Evolutionary conservation across 2,888 invertebrate species (phyloP).

Genomic region (Lasioglossum vierecki): DNA sequence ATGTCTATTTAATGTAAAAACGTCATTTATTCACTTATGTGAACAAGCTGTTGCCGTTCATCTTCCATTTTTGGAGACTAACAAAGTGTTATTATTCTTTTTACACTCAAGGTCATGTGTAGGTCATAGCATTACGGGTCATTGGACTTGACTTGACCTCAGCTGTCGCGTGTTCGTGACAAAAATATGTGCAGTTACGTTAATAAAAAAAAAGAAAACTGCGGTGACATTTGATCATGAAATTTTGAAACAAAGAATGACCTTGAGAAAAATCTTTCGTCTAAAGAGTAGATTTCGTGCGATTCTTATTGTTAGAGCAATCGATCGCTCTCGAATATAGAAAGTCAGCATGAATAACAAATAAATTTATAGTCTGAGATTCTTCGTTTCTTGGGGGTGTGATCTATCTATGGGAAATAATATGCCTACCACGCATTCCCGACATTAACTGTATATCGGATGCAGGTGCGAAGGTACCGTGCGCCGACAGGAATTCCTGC

Average conservation of each 20-base stretch:
- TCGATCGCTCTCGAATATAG: neutral
- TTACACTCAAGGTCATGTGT: too few species aligned
- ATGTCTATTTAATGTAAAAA: neutral
- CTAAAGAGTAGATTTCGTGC: too few species aligned
- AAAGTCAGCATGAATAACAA: neutral
- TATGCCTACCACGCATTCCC: conserved; percentile 35
- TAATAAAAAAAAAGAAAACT: too few species aligned
- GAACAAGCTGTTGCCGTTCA: neutral
- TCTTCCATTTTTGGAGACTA: too few species aligned
- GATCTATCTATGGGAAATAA: conserved; percentile 6
- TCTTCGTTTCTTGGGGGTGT: neutral
- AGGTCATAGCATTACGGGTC: too few species aligned
- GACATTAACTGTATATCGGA: conserved; percentile 63
- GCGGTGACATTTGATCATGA: too few species aligned
- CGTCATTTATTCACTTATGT: neutral
- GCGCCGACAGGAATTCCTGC: conserved; percentile 79
- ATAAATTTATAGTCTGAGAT: neutral
- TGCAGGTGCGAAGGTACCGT: conserved; percentile 59
- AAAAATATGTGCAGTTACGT: too few species aligned
- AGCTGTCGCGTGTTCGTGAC: too few species aligned
- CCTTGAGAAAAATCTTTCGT: too few species aligned
- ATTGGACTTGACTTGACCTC: too few species aligned
- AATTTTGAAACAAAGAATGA: too few species aligned
- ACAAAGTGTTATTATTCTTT: too few species aligned
- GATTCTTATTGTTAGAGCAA: neutral